Conservation (phyloP, 1,140 invertebrate genomes). For the Heliconius congener region DNA sequence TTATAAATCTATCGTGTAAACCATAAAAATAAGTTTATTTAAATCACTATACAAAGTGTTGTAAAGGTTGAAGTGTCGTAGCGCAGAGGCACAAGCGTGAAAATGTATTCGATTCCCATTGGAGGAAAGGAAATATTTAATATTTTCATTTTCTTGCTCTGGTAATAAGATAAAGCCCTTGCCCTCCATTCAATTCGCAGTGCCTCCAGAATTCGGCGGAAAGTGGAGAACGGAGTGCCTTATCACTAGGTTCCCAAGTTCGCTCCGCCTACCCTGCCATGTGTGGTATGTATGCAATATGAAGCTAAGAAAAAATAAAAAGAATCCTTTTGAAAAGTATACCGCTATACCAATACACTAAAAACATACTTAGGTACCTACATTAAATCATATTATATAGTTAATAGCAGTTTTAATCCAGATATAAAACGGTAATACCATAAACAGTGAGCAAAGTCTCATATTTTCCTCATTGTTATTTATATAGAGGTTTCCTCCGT, state of each 20-base stretch:
- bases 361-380: not conserved
- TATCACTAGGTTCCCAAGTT: too few species aligned
- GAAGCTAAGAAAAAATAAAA: not conserved
- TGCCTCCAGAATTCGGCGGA: too few species aligned
- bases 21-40: not conserved
- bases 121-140: too few species aligned
- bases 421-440: not conserved
- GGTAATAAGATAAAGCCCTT: too few species aligned
- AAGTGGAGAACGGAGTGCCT: too few species aligned
- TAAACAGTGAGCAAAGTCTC: constrained; percentile 4
- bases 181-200: too few species aligned
- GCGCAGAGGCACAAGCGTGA: too few species aligned
- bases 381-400: not conserved
- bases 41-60: not conserved
- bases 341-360: not conserved
- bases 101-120: too few species aligned
- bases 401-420: not conserved
- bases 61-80: too few species aligned
- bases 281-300: too few species aligned
- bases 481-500: not conserved
- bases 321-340: not conserved
- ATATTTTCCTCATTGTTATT: not conserved
- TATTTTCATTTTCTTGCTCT: too few species aligned
- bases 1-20: not conserved
- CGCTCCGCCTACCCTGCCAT: too few species aligned